Base-by-base conservation (phyloP, 2,888 invertebrate genomes). In the Cerastis leucographa region DNA sequence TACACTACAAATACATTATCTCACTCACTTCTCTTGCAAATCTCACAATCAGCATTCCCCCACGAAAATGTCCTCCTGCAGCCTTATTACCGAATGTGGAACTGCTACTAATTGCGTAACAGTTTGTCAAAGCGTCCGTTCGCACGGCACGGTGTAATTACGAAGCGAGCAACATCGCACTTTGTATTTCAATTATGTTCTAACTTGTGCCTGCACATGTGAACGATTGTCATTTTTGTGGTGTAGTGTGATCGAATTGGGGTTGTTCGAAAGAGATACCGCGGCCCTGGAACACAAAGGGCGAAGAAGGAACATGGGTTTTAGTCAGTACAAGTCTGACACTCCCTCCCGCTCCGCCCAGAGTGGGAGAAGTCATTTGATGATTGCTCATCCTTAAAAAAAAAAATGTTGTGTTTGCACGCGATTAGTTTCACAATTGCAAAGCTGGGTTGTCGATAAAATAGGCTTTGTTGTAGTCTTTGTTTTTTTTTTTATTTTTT, bases 51-150 rank as follows among this genome's bases (percentile, higher is more conserved):
- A 76, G 74, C 54, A 71, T 74, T 65, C 61, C 74, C 73, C 75
- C 61, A 83, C 62, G 81, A 82, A 83, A 81, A 65, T 81, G 56
- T 77, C 71, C 81, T 54, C 78, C 84, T 76, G 78, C 71, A 62
- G 80, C 80, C 90, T 89, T 92, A 92, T 91, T 91, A 90, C 90
- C 89, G 88, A 91, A 87, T 85, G 78, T 88, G 83, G 88, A 83
- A 90, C 90, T 88, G 88, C 85, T 89, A 83, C 86, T 90, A 89
- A 91, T 90, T 90, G 86, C 86, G 90, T 90, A 91, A 91, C 91
- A 91, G 90, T 92, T 91, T 92, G 92, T 92, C 92, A 92, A 91
- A 92, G 89, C 89, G 89, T 90, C 85, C 88, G 84, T 87, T 87
- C 87, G 84, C 87, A 87, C 82, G 83, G 84, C 85, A 84, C 71